phyloP scores from a whole-genome alignment of 2,113 vertebrate species.

The Craseonycteris thonglongyai region DNA sequence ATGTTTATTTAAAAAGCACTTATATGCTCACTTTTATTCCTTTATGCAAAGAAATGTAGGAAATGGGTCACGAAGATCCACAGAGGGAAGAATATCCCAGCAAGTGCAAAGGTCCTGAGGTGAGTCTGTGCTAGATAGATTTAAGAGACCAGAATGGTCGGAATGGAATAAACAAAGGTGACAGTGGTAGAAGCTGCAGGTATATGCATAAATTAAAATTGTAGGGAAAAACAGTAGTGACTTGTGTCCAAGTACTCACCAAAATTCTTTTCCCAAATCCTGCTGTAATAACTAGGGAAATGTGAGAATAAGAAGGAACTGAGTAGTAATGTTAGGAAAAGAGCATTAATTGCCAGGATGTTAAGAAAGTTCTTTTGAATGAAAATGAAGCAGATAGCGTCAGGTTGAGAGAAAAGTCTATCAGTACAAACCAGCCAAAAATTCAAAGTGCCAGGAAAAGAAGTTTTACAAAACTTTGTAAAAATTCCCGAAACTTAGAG shows the following conservation, averaged over 20 bases:
- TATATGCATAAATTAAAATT: neutral
- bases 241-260: neutral
- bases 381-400: neutral
- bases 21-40: neutral
- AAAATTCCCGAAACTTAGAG: neutral
- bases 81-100: neutral
- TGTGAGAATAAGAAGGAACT: neutral
- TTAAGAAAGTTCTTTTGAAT: neutral
- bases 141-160: neutral
- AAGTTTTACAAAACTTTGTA: neutral
- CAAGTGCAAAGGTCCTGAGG: neutral
- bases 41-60: neutral
- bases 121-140: neutral
- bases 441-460: neutral
- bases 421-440: neutral
- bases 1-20: neutral
- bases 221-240: neutral
- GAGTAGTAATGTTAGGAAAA: neutral
- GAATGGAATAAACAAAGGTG: neutral
- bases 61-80: neutral
- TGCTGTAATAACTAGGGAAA: neutral
- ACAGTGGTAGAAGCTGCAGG: neutral
- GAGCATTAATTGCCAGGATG: neutral
- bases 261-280: neutral
- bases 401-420: neutral